Evolutionary conservation across 2,797 vertebrate genomes (phyloP).

Genomic region (Knipowitschia caucasica): DNA sequence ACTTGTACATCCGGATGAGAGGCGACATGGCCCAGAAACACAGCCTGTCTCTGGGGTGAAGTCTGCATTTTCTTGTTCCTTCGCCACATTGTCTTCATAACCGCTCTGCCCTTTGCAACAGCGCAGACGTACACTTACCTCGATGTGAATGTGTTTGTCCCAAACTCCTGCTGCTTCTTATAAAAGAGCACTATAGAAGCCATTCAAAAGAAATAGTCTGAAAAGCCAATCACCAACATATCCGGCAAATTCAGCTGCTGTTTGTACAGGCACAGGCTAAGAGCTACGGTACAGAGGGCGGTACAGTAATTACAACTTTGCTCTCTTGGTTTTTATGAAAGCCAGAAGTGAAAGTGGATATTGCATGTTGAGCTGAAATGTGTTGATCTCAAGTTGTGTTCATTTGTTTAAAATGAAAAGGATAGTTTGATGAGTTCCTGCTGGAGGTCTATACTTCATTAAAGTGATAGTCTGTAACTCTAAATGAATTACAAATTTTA

Average conservation of each 20-base stretch:
- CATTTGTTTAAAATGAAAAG: not conserved
- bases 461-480: too few species aligned
- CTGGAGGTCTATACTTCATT: too few species aligned
- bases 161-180: slow-evolving; percentile 24
- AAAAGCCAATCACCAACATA: slow-evolving; percentile 10
- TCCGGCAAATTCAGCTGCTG: slow-evolving; percentile 23
- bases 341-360: not conserved
- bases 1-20: slow-evolving; percentile 20
- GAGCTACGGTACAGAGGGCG: not conserved
- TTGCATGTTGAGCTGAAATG: not conserved
- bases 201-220: slow-evolving; percentile 40
- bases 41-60: not conserved
- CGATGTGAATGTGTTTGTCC: not conserved
- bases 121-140: not conserved
- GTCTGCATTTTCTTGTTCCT: not conserved
- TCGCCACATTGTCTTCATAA: not conserved
- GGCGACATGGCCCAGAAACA: slow-evolving; percentile 9
- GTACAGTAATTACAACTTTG: not conserved
- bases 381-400: not conserved
- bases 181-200: slow-evolving; percentile 31
- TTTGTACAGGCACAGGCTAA: not conserved
- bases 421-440: not conserved
- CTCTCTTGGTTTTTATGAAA: not conserved
- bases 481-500: too few species aligned
- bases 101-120: not conserved